Evolutionary conservation across 2,888 invertebrate species (phyloP).

Genomic region (Tricholauxania praeusta): DNA sequence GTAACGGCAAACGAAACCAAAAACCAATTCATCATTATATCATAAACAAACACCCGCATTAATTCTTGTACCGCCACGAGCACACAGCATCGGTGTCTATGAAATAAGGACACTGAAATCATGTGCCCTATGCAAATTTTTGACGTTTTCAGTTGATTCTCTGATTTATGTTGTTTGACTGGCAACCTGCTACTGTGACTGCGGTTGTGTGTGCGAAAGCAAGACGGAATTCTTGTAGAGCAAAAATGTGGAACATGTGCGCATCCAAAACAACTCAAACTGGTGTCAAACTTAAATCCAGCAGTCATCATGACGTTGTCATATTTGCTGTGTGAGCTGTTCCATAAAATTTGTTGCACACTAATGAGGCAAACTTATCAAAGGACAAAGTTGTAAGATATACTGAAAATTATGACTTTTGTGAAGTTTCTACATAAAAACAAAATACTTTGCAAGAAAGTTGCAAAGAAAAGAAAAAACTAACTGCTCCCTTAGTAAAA

Average conservation of each 20-base stretch:
- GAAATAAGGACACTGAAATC: slow-evolving; percentile 5
- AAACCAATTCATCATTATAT: slow-evolving; percentile 3
- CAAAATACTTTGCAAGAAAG: too few species aligned
- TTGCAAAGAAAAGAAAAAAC: too few species aligned
- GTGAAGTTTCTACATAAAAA: too few species aligned
- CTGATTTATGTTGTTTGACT: neutral
- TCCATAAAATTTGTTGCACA: too few species aligned
- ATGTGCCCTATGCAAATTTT: neutral
- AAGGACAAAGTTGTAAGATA: too few species aligned
- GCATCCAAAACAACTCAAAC: neutral
- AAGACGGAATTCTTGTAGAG: neutral
- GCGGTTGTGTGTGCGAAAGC: neutral
- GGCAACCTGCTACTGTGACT: too few species aligned
- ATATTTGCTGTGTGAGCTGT: neutral
- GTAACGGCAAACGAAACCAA: neutral
- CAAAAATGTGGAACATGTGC: neutral
- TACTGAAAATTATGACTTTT: too few species aligned
- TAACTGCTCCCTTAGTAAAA: too few species aligned
- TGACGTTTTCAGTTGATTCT: neutral
- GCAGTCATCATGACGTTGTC: slow-evolving; percentile 13
- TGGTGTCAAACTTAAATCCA: neutral
- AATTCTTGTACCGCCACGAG: too few species aligned
- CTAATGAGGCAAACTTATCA: too few species aligned
- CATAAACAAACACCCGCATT: too few species aligned
- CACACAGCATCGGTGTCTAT: neutral